Evolutionary conservation across 2,797 vertebrate genomes (phyloP), one percentile per base, ranked within the genome.

Genomic region (Oryzias sinensis): DNA sequence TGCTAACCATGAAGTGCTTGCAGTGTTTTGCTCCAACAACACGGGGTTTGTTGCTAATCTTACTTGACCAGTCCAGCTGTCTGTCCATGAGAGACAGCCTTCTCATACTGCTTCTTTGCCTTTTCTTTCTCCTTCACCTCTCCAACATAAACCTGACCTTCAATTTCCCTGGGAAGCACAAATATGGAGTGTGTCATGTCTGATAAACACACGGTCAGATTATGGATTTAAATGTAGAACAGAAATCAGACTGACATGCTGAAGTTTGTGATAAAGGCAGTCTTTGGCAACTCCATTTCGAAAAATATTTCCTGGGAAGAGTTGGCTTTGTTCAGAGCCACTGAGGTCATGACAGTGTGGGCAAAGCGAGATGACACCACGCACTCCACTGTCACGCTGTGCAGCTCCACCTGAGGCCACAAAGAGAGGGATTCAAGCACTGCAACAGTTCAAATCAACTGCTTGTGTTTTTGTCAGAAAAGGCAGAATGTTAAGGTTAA

Each of bases 211-310:
- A 4, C 11, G 8, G 11, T 9, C 33, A 37, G 18, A 8, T 41
- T 14, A 7, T 14, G n/a, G 15, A 6, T 53, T n/a, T 15, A 33
- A 9, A 18, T 15, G 6, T 5, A 41, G 27, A 43, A 43, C 1
- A 16, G 5, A 48, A 43, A 58, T 18, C 4, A 2, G 14, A 91
- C 94, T 66, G 58, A 98, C 96, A 98, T 94, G 93, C 86, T 95
- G 76, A 98, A 98, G 87, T 95, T 95, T 69, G 92, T 93, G 86
- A 98, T 98, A 87, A 96, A 98, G 67, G 94, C 94, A 0, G 93
- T 94, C 71, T 95, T 97, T 51, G 96, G 96, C 49, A 98, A 88
- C 0, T 98, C 95, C 84, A 98, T 84, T 37, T 95, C 91, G 2
- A 95, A 97, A 68, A 89, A 68, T 40, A 94, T 91, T 87, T 98